Evolutionary conservation across 2,113 vertebrate genomes (phyloP).

Genomic region (Hystrix brachyura): DNA sequence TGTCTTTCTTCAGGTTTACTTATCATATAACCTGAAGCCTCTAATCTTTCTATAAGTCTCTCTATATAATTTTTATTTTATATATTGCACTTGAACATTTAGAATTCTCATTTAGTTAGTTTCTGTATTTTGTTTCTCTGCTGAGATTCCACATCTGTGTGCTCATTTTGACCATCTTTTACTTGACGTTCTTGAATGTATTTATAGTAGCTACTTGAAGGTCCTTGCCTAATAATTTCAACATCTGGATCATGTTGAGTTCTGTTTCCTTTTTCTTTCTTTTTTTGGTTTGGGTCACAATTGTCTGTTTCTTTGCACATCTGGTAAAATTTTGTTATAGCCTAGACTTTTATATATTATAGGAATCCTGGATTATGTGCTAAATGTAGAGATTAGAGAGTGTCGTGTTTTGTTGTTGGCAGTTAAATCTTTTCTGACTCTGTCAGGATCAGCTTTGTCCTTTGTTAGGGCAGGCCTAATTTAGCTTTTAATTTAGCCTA

Average conservation of each 20-base stretch:
- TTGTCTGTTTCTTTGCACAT: constrained; percentile 25
- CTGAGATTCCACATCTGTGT: background rate
- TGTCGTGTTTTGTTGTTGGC: background rate
- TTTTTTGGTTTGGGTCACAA: background rate
- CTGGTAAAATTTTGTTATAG: background rate
- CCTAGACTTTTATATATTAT: background rate
- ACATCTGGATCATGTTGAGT: background rate
- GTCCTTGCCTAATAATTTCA: constrained; percentile 17
- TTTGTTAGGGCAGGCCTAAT: background rate
- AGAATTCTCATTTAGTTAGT: constrained; percentile 11
- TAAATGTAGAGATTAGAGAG: background rate
- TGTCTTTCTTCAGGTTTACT: constrained; percentile 44
- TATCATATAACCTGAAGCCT: background rate
- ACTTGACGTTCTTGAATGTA: background rate
- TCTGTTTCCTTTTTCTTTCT: background rate
- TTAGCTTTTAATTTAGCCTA: constrained; percentile 35
- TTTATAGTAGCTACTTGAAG: constrained; percentile 1
- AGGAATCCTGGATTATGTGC: background rate
- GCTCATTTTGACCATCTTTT: constrained; percentile 40
- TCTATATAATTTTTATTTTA: background rate
- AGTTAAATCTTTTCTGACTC: constrained; percentile 13
- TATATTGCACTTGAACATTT: background rate
- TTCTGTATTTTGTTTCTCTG: constrained; percentile 33
- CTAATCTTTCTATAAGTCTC: background rate
- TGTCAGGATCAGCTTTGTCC: background rate